These are phyloP conservation scores for Hetaerina titia DNA, from an alignment of 2,888 invertebrate genomes.

Conservation along the genomic window DNA sequence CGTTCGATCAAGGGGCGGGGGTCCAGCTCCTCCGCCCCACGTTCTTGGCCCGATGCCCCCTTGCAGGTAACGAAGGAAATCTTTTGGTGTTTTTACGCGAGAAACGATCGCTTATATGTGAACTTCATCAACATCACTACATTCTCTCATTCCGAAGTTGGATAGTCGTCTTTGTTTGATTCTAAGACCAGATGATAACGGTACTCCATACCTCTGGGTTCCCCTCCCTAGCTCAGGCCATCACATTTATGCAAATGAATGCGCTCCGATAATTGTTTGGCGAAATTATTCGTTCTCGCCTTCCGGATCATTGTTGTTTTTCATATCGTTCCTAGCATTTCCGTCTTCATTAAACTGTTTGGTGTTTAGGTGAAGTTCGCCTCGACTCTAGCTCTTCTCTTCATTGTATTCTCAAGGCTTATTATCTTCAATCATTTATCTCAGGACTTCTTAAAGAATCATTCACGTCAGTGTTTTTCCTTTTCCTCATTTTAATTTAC, in stretches of 20 bases:
- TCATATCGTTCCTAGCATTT: not conserved
- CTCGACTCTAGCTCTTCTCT: too few species aligned
- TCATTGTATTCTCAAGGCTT: too few species aligned
- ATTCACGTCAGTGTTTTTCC: not conserved
- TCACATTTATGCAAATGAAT: not conserved
- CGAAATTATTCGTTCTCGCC: not conserved
- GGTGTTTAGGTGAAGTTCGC: too few species aligned
- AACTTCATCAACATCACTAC: too few species aligned
- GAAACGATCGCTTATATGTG: too few species aligned
- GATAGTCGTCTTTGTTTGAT: too few species aligned
- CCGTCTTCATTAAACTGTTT: not conserved
- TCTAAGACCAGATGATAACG: not conserved
- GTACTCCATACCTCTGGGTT: not conserved
- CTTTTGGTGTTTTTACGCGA: not conserved
- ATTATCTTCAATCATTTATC: too few species aligned
- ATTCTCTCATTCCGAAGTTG: too few species aligned
- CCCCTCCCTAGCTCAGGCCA: not conserved
- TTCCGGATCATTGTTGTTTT: not conserved
- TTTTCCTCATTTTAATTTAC: not conserved
- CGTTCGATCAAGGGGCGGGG: constrained; percentile 19
- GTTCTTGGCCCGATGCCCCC: constrained; percentile 18
- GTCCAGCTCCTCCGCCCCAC: not conserved
- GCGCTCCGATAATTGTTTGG: not conserved
- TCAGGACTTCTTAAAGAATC: too few species aligned
- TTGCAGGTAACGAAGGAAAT: not conserved